Base-by-base conservation (phyloP, 2,113 vertebrate genomes). In the Xyrauchen texanus region DNA sequence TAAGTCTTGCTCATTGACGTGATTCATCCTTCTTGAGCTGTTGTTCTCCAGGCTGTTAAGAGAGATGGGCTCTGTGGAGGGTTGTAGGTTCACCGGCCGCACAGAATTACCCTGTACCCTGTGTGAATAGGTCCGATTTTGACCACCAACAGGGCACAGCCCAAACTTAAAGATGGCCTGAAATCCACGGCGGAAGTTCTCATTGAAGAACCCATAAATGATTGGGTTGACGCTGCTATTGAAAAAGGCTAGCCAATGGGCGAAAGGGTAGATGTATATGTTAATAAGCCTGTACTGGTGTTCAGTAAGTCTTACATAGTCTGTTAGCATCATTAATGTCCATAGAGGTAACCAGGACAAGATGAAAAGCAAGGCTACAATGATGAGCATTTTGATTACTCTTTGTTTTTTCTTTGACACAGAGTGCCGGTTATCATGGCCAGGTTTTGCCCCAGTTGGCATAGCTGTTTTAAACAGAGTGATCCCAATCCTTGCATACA, bases 211-310 rank as follows among this genome's bases (percentile, higher is more conserved):
- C 0, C 97, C 96, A 0, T 97, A 97, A 85, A 98, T 93, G 81
- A 98, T 94, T 42, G 97, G 95, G 87, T 98, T 96, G 88, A 97
- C 4, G 0, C 96, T 98, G 91, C 96, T 98, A 87, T 98, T 98
- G 86, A 92, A 96, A 81, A 98, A 98, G 10, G 96, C 96, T 7
- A 98, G 87, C 96, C 96, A 98, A 85, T 96, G 96, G 8, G 96
- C 97, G 0, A 96, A 95, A 8, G 97, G 96, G 11, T 97, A 98
- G 51, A 96, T 78, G n/a, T 96, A 98, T 61, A 95, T 94, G 85
- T 96, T 96, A 85, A 98, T 94, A 77, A 96, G 70, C 47, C 88
- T 85, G 75, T 95, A 81, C 75, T 95, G 93, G 0, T 81, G 69
- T 52, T 93, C 88, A 0, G 93, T 94, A 16, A 98, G 90, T 67